Base-by-base conservation (phyloP, 2,797 vertebrate genomes). In the Sebastes miniatus region DNA sequence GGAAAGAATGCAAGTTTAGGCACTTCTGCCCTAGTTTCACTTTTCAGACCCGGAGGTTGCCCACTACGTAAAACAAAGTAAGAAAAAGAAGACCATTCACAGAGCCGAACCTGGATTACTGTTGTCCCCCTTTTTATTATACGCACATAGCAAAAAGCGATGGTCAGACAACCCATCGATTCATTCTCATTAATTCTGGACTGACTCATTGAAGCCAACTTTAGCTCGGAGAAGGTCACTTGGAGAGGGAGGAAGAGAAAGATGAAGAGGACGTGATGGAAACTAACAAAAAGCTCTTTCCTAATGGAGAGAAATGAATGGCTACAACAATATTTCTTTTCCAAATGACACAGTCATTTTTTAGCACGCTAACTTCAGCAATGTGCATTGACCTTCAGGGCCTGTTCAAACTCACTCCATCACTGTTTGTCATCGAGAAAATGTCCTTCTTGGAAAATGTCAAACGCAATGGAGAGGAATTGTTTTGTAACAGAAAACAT, bases 251-350 rank as follows among this genome's bases (percentile, higher is more conserved):
- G 11, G 57, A 12, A 47, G 29, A 12, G 25, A 13, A 25, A 76
- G 47, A 14, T 27, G 32, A 65, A 61, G 20, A 50, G 47, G 47
- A 31, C 14, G 39, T 58, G 56, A 61, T n/a, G 61, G 9, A 69
- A 73, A 65, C 9, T 3, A 62, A 65, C 14, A 66, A 50, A 83
- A 78, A 39, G 59, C 18, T 79, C 4, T 31, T 4, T n/a, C 50
- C 34, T 29, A 59, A 67, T 73, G 32, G 18, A 83, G 52, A 83
- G 65, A 69, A 79, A 81, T 71, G 13, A 24, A 39, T 50, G 9
- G 22, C 59, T 39, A 9, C n/a, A 24, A 24, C 62, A 56, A 63
- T 43, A 36, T 78, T 67, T 78, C 6, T 24, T 58, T 73, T 64
- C 58, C 9, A 43, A 6, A 18, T 54, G 24, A 39, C 61, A 66